A percentile compares a stretch with the other conserved stretches of the same genome.
Conservation (phyloP, 2,113 vertebrate species). For the Ciconia boyciana region DNA sequence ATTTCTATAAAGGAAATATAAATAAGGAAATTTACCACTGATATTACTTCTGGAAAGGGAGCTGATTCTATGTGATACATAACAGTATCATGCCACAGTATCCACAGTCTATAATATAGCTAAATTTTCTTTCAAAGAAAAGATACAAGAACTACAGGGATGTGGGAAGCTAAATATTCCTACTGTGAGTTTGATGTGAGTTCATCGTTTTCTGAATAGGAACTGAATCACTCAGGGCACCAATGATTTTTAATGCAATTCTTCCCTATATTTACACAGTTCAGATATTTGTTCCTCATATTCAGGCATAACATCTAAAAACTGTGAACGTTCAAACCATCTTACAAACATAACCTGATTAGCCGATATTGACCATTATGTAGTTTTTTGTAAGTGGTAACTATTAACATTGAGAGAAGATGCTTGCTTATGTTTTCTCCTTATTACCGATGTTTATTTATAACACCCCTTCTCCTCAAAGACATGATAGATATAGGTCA, state of each 20-base stretch:
- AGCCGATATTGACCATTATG: background rate
- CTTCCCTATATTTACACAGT: background rate
- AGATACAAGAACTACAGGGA: background rate
- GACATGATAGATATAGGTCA: background rate
- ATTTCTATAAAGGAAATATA: background rate
- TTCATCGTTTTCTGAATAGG: background rate
- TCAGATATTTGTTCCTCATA: background rate
- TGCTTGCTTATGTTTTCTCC: background rate
- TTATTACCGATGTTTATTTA: background rate
- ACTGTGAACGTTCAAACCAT: background rate
- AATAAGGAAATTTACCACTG: background rate
- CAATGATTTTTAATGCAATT: background rate
- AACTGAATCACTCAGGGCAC: background rate
- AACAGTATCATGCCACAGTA: too few species aligned
- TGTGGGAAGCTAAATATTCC: background rate
- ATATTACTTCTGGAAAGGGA: background rate
- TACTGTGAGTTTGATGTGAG: background rate
- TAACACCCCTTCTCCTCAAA: background rate
- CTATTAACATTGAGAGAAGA: background rate
- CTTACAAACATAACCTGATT: background rate
- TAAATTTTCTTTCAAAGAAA: background rate
- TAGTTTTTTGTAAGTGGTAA: background rate
- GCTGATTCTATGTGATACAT: background rate
- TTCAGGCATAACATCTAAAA: background rate
- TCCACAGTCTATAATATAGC: background rate